Base-by-base conservation (phyloP, 1,140 invertebrate genomes). In the Cecropterus lyciades region DNA sequence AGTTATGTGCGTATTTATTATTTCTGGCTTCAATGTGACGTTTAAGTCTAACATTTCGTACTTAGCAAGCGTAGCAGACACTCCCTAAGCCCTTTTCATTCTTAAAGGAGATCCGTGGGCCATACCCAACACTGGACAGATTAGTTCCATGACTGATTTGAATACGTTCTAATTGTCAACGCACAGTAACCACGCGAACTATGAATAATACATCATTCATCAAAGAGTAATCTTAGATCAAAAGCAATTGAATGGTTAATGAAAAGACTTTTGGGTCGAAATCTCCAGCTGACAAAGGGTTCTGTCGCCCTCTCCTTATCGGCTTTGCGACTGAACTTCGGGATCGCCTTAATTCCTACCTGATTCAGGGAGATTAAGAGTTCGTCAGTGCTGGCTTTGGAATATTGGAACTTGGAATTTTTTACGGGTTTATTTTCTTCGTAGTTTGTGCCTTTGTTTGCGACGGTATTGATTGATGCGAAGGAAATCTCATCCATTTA, bases 341-440 rank as follows among this genome's bases (percentile, higher is more conserved):
- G 33, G 37, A 43, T 56, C 53, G n/a, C n/a, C n/a, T n/a, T n/a
- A n/a, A n/a, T n/a, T n/a, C n/a, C n/a, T n/a, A n/a, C n/a, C n/a
- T n/a, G 53, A 57, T 57, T 56, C 42, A n/a, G n/a, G 40, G 17
- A 13, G 40, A 57, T 57, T 57, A 57, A 57, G 20, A 57, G 42
- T 57, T 45, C 55, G 20, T 20, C 20, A 45, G 51, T 15, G 40
- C 40, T 14, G 24, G 20, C 9, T 9, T 53, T 53, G 51, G 11
- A 45, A 45, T 20, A 42, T 46, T 27, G 55, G 27, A 11, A 24
- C 10, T 42, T 5, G 11, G 48, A 17, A 5, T 43, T 57, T 45
- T 40, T 57, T 45, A 57, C 55, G 27, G n/a, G 55, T 45, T 57
- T 43, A 53, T 17, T 53, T 37, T 13, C 33, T 16, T 37, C 15